A percentile compares a stretch with the other conserved stretches of the same genome.
Evolutionary conservation across 1,140 invertebrate genomes (phyloP).

Genomic region (Bombus balteatus): DNA sequence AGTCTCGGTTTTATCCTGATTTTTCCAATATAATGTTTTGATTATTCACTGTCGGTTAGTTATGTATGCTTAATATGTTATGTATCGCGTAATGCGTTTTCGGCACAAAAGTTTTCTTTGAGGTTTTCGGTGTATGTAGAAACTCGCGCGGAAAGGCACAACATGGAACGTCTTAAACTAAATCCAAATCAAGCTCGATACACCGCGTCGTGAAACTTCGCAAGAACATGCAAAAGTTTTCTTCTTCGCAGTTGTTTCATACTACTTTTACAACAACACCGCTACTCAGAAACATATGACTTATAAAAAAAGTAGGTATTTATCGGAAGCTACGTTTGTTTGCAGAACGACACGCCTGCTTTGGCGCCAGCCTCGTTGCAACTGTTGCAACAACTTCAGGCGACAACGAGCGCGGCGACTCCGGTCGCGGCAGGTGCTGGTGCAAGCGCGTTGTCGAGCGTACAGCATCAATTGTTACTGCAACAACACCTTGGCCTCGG

Average conservation of each 20-base stretch:
- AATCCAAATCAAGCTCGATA: not conserved
- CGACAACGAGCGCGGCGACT: conserved; percentile 84
- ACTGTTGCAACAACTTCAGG: conserved; percentile 90
- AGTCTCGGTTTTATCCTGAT: no score
- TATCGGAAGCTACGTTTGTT: not conserved
- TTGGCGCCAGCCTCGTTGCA: conserved; percentile 87
- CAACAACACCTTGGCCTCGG: conserved; percentile 88
- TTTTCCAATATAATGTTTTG: no score
- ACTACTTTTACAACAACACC: no score
- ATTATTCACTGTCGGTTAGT: no score
- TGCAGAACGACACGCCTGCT: conserved; percentile 85
- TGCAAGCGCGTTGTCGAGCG: conserved; percentile 78
- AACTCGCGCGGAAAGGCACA: not conserved
- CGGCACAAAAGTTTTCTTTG: not conserved
- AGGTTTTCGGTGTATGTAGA: not conserved
- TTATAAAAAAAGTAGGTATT: not conserved
- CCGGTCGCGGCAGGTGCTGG: conserved; percentile 73
- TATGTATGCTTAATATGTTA: no score
- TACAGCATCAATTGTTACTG: conserved; percentile 83
- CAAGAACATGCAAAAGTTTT: no score
- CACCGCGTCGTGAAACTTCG: not conserved
- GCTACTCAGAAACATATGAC: not conserved
- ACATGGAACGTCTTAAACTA: not conserved
- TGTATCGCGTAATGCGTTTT: not conserved
- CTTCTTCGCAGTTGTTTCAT: no score